phyloP scores from a whole-genome alignment of 2,888 invertebrate genomes.

The Gnatocerus cornutus region DNA sequence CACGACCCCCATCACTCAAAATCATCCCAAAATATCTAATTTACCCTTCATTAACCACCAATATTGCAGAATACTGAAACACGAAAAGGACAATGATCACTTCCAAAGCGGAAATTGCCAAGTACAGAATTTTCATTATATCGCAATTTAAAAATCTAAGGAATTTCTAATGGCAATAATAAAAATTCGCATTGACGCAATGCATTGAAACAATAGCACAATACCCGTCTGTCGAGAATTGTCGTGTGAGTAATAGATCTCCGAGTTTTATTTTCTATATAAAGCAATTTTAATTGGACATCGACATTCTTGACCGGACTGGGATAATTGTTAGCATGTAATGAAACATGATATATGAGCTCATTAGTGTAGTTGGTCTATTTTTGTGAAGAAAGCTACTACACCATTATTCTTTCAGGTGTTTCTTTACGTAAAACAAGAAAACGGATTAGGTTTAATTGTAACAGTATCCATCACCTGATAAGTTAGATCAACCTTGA shows the following conservation, averaged over 20 bases:
- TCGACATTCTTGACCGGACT: constrained; percentile 41
- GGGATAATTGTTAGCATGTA: constrained; percentile 44
- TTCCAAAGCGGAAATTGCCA: constrained; percentile 36
- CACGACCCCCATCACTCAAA: constrained; percentile 57
- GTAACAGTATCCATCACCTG: constrained; percentile 19
- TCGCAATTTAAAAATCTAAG: constrained; percentile 1
- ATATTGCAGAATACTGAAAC: constrained; percentile 45
- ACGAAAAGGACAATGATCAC: constrained; percentile 32
- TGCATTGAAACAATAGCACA: constrained; percentile 31
- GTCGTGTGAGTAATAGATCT: constrained; percentile 36
- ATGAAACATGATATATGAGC: constrained; percentile 44
- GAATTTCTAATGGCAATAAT: background rate
- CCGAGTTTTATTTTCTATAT: constrained; percentile 51
- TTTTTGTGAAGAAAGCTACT: constrained; percentile 37
- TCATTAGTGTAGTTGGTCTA: constrained; percentile 41
- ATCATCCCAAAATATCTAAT: constrained; percentile 55
- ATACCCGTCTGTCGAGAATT: constrained; percentile 3
- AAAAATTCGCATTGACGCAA: constrained; percentile 8
- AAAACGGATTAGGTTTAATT: constrained; percentile 21
- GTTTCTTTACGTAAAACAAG: constrained; percentile 4
- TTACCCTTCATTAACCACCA: constrained; percentile 55
- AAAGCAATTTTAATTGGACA: constrained; percentile 58
- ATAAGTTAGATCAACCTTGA: constrained; percentile 13
- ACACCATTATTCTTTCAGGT: constrained; percentile 3
- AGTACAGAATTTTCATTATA: background rate